phyloP scores from a whole-genome alignment of 2,797 vertebrate genomes.

The Gambelia wislizenii region DNA sequence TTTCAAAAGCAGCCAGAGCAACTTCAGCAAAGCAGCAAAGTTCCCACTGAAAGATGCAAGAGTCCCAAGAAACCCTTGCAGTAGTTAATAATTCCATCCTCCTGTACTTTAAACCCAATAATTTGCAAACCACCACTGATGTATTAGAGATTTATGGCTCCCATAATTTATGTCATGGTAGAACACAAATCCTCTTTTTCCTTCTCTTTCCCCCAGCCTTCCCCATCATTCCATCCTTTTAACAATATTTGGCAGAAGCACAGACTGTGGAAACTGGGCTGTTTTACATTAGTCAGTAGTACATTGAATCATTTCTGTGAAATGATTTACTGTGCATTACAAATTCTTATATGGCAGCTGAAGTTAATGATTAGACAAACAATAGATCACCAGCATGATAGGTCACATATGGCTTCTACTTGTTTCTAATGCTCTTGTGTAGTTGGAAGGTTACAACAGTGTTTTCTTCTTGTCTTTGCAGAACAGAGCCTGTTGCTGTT shows the following conservation, averaged over 20 bases:
- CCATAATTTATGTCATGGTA: conserved; percentile 79
- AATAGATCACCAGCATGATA: conserved; percentile 78
- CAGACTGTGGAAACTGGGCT: conserved; percentile 76
- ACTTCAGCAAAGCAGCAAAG: conserved; percentile 22
- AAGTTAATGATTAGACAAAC: conserved; percentile 79
- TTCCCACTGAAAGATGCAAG: conserved; percentile 37
- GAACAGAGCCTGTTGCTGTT: not conserved
- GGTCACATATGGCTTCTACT: conserved; percentile 73
- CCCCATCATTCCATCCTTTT: conserved; percentile 17
- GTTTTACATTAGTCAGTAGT: conserved; percentile 82
- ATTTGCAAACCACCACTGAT: conserved; percentile 69
- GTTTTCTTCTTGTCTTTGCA: conserved; percentile 7
- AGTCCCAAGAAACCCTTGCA: conserved; percentile 46
- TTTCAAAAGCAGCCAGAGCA: conserved; percentile 46
- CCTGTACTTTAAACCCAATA: conserved; percentile 68
- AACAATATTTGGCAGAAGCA: conserved; percentile 75
- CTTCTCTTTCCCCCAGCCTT: conserved; percentile 29
- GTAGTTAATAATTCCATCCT: conserved; percentile 66
- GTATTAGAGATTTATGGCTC: conserved; percentile 71
- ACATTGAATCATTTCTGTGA: conserved; percentile 77
- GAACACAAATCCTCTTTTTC: conserved; percentile 48
- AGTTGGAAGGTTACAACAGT: conserved; percentile 52
- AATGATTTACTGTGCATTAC: conserved; percentile 81
- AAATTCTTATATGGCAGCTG: conserved; percentile 78
- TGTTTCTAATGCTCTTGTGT: conserved; percentile 54